These are phyloP conservation scores for Cyprinella venusta DNA, from an alignment of 2,797 vertebrate genomes.

Conservation along the genomic window DNA sequence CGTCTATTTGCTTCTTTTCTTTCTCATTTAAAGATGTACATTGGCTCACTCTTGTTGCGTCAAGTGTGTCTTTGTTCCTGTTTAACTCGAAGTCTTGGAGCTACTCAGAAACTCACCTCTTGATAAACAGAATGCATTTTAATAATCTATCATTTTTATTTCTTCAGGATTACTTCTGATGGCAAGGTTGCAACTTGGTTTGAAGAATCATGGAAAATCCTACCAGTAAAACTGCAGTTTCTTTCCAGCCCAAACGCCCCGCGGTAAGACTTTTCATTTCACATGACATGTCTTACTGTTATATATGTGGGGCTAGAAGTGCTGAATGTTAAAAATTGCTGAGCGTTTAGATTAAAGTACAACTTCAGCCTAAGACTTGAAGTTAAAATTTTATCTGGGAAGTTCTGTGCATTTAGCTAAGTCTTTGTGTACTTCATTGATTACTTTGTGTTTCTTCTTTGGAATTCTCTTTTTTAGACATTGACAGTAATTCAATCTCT, in stretches of 20 bases:
- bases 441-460: not conserved
- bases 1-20: not conserved
- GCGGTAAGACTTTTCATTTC: conserved; percentile 36
- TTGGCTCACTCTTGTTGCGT: not conserved
- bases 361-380: not conserved
- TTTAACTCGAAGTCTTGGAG: not conserved
- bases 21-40: not conserved
- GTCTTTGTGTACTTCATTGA: not conserved
- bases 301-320: not conserved
- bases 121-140: not conserved
- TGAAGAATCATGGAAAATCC: conserved; percentile 31
- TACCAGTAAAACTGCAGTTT: not conserved
- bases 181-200: not conserved
- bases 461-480: not conserved
- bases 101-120: not conserved
- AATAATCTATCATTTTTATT: not conserved
- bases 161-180: not conserved
- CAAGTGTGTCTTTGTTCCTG: not conserved
- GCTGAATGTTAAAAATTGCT: not conserved
- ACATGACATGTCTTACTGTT: not conserved
- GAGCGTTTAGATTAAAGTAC: not conserved
- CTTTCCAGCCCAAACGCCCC: conserved; percentile 13
- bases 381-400: not conserved
- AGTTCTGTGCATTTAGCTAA: not conserved
- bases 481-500: not conserved